These are phyloP conservation scores for Arizona elegans DNA, from an alignment of 2,113 vertebrate species.

Conservation along the genomic window DNA sequence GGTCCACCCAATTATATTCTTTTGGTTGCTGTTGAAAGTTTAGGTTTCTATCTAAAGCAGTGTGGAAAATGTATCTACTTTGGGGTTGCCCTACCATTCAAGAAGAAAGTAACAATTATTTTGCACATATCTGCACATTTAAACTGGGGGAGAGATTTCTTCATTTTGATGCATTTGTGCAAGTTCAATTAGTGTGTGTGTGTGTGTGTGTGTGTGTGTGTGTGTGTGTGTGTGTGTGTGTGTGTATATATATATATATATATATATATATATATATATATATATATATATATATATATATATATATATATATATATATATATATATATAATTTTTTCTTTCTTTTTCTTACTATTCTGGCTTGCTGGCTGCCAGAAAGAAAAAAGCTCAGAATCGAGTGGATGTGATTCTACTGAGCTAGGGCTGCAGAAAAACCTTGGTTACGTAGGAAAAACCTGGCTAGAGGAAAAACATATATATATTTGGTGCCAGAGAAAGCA, in stretches of 20 bases:
- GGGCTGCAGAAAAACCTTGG: too few species aligned
- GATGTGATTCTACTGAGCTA: too few species aligned
- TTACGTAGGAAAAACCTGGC: too few species aligned
- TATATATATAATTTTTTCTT: too few species aligned
- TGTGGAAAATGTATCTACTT: not conserved
- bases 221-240: too few species aligned
- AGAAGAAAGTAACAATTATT: not conserved
- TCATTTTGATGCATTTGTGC: not conserved
- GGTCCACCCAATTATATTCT: not conserved
- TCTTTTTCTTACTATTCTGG: too few species aligned
- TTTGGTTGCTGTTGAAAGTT: not conserved
- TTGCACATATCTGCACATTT: not conserved
- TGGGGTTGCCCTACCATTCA: not conserved
- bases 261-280: not conserved
- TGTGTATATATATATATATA: too few species aligned
- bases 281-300: not conserved
- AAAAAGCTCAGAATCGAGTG: too few species aligned
- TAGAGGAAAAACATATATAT: too few species aligned
- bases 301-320: not conserved
- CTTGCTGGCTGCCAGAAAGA: too few species aligned
- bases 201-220: too few species aligned
- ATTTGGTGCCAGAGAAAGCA: not conserved
- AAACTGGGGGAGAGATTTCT: not conserved
- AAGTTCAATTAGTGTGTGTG: not conserved
- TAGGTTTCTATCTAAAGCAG: not conserved